These are phyloP conservation scores for Cataglyphis rosenhaueri DNA, from an alignment of 2,888 invertebrate genomes.

Conservation along the genomic window DNA sequence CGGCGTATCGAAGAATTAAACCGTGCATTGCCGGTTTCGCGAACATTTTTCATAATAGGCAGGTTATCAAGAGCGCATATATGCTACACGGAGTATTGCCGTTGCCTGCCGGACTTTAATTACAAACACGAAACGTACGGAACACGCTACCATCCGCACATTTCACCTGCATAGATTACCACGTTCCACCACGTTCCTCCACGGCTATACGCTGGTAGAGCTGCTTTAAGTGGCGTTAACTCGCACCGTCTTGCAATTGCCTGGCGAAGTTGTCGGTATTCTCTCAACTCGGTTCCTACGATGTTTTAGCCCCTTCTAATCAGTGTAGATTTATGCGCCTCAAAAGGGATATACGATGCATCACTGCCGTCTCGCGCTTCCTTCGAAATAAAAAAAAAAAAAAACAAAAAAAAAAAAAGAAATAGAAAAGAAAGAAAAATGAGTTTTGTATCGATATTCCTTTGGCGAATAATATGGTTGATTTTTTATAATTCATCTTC, in stretches of 20 bases:
- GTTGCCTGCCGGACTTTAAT: conserved; percentile 72
- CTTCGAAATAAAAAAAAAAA: too few relatives aligned
- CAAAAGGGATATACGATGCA: conserved; percentile 25
- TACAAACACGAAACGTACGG: conserved; percentile 76
- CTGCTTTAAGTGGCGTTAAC: conserved; percentile 65
- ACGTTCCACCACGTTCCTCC: conserved; percentile 32
- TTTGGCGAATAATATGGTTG: neutral
- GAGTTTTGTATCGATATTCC: neutral
- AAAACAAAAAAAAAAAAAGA: too few relatives aligned
- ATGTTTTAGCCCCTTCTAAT: conserved; percentile 44
- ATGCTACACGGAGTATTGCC: conserved; percentile 30
- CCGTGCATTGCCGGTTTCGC: conserved; percentile 12
- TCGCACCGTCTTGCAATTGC: conserved; percentile 50
- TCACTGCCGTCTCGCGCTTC: neutral
- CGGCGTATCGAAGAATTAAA: neutral
- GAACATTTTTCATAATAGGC: conserved; percentile 66
- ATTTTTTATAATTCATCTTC: neutral
- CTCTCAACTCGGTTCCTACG: conserved; percentile 25
- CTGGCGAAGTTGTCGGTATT: conserved; percentile 39
- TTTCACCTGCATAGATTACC: conserved; percentile 49
- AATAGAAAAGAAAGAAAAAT: neutral
- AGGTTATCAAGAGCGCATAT: conserved; percentile 54
- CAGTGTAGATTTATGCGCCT: conserved; percentile 38
- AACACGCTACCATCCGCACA: conserved; percentile 67
- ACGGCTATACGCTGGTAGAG: conserved; percentile 22